Evolutionary conservation across 1,140 invertebrate species (phyloP).

Genomic region (Octopus bimaculoides): DNA sequence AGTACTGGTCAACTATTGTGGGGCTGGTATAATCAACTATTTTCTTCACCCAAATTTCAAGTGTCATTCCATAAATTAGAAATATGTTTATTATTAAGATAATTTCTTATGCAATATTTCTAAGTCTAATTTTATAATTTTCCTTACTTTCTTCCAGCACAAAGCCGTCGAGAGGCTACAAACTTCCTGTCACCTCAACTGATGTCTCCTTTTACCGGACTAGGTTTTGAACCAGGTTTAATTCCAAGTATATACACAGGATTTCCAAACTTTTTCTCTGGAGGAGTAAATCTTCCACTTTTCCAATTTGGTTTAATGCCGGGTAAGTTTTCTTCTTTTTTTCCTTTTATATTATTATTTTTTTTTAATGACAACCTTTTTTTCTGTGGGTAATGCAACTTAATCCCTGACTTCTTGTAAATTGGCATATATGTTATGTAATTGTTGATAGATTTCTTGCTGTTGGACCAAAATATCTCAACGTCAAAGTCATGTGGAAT

Average conservation of each 20-base stretch:
- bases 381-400: no score
- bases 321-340: constrained; percentile 37
- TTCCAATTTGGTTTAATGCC: constrained; percentile 53
- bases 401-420: no score
- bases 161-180: not conserved
- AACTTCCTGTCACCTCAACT: constrained; percentile 28
- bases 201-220: constrained; percentile 49
- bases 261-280: constrained; percentile 54
- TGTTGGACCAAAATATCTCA: no score
- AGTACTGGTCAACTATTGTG: no score
- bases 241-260: constrained; percentile 58
- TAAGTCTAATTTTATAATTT: not conserved
- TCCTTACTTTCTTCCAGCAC: not conserved
- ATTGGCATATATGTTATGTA: no score
- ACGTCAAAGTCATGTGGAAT: no score
- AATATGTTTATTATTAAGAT: not conserved
- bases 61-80: not conserved
- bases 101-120: not conserved
- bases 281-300: constrained; percentile 51
- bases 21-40: no score
- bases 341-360: constrained; percentile 10
- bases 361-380: not conserved
- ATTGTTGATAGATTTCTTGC: no score
- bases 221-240: constrained; percentile 52
- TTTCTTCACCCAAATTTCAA: no score